phyloP scores from a whole-genome alignment of 2,113 vertebrate species.

The Corvus moneduloides region DNA sequence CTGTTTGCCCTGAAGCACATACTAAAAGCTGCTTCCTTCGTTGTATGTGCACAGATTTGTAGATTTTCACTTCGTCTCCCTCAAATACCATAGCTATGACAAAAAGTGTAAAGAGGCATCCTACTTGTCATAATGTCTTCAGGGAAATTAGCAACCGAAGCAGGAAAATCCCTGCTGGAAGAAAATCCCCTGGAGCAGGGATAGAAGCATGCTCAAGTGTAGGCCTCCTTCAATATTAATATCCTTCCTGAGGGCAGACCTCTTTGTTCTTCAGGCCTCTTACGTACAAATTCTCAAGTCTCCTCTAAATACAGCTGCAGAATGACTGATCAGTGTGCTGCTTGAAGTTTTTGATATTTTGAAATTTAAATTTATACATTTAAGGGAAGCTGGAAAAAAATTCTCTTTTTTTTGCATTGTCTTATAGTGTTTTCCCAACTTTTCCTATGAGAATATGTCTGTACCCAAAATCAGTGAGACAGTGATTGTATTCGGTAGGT shows the following conservation, averaged over 20 bases:
- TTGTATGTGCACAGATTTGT: background rate
- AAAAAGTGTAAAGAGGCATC: background rate
- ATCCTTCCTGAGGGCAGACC: background rate
- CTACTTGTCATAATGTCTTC: background rate
- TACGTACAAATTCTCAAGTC: background rate
- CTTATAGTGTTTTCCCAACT: background rate
- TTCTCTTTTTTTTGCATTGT: rapidly evolving
- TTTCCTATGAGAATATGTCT: background rate
- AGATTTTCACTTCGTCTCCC: background rate
- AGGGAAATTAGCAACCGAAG: slow-evolving; percentile 7
- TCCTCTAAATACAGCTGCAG: background rate
- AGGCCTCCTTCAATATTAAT: slow-evolving; percentile 29
- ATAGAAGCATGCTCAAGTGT: background rate
- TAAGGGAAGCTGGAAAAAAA: background rate
- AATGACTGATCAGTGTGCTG: background rate
- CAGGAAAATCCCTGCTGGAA: slow-evolving; percentile 33
- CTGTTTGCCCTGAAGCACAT: background rate
- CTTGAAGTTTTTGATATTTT: background rate
- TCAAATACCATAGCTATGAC: slow-evolving; percentile 7
- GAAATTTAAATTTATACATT: background rate
- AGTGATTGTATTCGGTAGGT: background rate
- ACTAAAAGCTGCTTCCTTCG: background rate
- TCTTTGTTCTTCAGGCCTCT: slow-evolving; percentile 16
- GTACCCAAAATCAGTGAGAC: background rate
- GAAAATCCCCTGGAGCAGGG: slow-evolving; percentile 15